Evolutionary conservation across 2,888 invertebrate species (phyloP).

Genomic region (Calliphora vomitoria): DNA sequence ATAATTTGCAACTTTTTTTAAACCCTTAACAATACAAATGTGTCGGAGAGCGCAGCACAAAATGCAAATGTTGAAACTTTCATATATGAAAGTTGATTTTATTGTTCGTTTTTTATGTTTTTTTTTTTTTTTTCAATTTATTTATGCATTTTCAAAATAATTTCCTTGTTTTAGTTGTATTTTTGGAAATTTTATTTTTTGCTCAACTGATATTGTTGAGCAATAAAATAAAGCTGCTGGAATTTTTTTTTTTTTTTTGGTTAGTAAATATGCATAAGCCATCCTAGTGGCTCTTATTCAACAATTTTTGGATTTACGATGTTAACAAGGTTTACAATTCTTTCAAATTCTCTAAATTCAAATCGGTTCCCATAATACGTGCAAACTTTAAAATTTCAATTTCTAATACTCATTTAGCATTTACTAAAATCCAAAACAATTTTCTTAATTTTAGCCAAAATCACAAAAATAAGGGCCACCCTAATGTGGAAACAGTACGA

Average conservation of each 20-base stretch:
- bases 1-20: constrained; percentile 23
- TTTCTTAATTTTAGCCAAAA: too few relatives aligned
- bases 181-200: constrained; percentile 18
- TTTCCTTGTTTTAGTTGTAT: constrained; percentile 26
- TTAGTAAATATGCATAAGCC: not conserved
- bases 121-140: constrained; percentile 10
- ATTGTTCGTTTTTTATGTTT: not conserved
- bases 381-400: too few relatives aligned
- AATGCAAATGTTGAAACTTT: constrained; percentile 61
- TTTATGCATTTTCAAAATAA: constrained; percentile 8
- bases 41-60: not conserved
- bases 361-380: too few relatives aligned
- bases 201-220: constrained; percentile 57
- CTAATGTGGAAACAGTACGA: not conserved
- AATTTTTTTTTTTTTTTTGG: constrained; percentile 26
- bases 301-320: too few relatives aligned
- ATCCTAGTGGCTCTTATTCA: too few relatives aligned
- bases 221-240: constrained; percentile 67
- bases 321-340: too few relatives aligned
- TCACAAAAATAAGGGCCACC: too few relatives aligned
- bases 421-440: too few relatives aligned
- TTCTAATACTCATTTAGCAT: too few relatives aligned
- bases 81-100: constrained; percentile 34
- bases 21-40: constrained; percentile 50
- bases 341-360: too few relatives aligned